A percentile compares a stretch with the other conserved stretches of the same genome.
Evolutionary conservation across 2,797 vertebrate species (phyloP).

Genomic region (Siniperca scherzeri): DNA sequence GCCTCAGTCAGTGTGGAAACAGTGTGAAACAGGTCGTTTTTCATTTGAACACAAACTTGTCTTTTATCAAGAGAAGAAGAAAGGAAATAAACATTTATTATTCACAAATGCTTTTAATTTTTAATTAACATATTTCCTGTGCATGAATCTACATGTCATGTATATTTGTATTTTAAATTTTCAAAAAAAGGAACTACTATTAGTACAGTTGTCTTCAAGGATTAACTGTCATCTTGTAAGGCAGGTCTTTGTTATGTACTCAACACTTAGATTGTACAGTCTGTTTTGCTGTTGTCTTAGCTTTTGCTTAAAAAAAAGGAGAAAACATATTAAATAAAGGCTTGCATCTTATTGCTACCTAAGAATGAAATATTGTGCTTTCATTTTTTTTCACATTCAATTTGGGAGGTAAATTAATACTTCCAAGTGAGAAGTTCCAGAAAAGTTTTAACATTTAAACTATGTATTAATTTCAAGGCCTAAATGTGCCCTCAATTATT

Average conservation of each 20-base stretch:
- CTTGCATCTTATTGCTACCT: conserved; percentile 40
- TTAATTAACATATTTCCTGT: conserved; percentile 49
- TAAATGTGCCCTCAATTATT: conserved; percentile 77
- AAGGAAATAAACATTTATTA: conserved; percentile 38
- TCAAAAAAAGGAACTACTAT: neutral
- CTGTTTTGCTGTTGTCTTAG: conserved; percentile 48
- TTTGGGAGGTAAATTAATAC: conserved; percentile 59
- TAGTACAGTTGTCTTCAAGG: conserved; percentile 23
- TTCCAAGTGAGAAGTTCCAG: conserved; percentile 56
- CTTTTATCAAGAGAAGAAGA: conserved; percentile 23
- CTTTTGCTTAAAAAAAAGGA: conserved; percentile 17
- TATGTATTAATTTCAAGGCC: conserved; percentile 75
- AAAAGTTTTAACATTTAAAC: conserved; percentile 67
- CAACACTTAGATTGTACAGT: conserved; percentile 27
- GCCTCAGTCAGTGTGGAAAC: conserved; percentile 18
- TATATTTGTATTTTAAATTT: conserved; percentile 41
- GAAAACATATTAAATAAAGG: conserved; percentile 53
- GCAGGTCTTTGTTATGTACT: conserved; percentile 22
- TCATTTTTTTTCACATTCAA: conserved; percentile 44
- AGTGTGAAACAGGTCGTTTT: conserved; percentile 15
- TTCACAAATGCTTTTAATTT: conserved; percentile 34
- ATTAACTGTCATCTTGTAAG: conserved; percentile 41
- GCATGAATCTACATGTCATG: conserved; percentile 54
- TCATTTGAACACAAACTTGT: conserved; percentile 24
- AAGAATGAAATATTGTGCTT: conserved; percentile 38